Percentiles rank a stretch among this genome's conserved stretches.
Evolutionary conservation across 2,888 invertebrate species (phyloP).

Genomic region (Hoplodrina blanda): DNA sequence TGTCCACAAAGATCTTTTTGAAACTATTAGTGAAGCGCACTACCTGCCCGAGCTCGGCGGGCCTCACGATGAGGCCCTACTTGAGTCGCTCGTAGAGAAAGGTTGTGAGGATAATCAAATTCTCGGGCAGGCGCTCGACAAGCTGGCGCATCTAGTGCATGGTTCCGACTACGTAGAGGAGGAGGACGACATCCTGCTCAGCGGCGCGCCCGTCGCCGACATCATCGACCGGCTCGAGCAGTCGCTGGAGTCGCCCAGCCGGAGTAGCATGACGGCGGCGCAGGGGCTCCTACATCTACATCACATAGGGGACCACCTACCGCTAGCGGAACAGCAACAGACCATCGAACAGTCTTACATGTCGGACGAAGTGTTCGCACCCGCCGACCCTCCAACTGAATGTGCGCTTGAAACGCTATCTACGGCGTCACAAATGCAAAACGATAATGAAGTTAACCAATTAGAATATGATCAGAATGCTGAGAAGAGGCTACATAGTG

Average conservation of each 20-base stretch:
- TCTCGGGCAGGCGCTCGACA: slow-evolving; percentile 84
- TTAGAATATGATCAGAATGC: slow-evolving; percentile 76
- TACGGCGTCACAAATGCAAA: slow-evolving; percentile 70
- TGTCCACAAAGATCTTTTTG: slow-evolving; percentile 86
- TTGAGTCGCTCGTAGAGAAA: slow-evolving; percentile 91
- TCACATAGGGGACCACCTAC: slow-evolving; percentile 81
- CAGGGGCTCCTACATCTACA: slow-evolving; percentile 85
- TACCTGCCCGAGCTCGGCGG: slow-evolving; percentile 86
- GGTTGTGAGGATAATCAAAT: slow-evolving; percentile 92
- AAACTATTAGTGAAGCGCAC: slow-evolving; percentile 87
- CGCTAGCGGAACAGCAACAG: slow-evolving; percentile 77
- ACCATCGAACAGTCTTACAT: slow-evolving; percentile 84
- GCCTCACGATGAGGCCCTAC: slow-evolving; percentile 89
- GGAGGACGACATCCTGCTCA: slow-evolving; percentile 86
- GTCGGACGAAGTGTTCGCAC: slow-evolving; percentile 76
- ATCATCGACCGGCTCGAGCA: slow-evolving; percentile 92
- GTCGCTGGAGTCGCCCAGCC: slow-evolving; percentile 89
- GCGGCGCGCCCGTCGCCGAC: slow-evolving; percentile 89
- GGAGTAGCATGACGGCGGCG: slow-evolving; percentile 85
- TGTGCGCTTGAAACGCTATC: slow-evolving; percentile 76
- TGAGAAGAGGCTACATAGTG: slow-evolving; percentile 79
- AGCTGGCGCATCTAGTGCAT: slow-evolving; percentile 83
- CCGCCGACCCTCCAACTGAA: slow-evolving; percentile 72
- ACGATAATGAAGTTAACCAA: slow-evolving; percentile 72
- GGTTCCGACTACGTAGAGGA: slow-evolving; percentile 86